These are phyloP conservation scores for Hycleus phaleratus DNA, from an alignment of 1,140 invertebrate genomes.

Conservation along the genomic window DNA sequence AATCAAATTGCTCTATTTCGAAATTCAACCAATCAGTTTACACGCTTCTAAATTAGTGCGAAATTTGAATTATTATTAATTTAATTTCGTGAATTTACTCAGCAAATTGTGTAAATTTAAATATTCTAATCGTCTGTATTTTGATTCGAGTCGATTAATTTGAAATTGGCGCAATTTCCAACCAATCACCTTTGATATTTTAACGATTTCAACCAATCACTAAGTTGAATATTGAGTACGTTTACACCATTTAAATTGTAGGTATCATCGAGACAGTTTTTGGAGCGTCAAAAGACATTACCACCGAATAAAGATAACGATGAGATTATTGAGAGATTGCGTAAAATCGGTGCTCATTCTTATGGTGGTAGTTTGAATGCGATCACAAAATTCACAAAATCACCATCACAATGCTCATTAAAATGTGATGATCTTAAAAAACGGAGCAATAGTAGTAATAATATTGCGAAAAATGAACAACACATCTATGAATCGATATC, in stretches of 20 bases:
- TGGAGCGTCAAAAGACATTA: conserved; percentile 21
- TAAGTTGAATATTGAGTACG: too few relatives aligned
- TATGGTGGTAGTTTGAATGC: conserved; percentile 18
- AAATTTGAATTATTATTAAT: too few relatives aligned
- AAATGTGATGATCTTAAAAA: not conserved
- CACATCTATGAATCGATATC: conserved; percentile 17
- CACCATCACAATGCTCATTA: not conserved
- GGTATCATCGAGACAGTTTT: not conserved
- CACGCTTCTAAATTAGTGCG: not conserved
- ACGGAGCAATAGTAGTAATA: not conserved
- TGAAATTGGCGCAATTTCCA: too few relatives aligned
- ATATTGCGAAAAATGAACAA: not conserved
- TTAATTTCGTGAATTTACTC: too few relatives aligned
- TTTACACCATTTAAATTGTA: too few relatives aligned
- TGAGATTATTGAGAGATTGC: conserved; percentile 26
- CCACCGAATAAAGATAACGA: conserved; percentile 5
- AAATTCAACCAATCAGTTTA: not conserved
- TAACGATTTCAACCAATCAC: too few relatives aligned
- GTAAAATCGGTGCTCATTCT: conserved; percentile 26
- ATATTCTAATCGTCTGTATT: too few relatives aligned
- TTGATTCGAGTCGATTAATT: too few relatives aligned
- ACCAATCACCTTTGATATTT: too few relatives aligned
- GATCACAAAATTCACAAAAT: not conserved
- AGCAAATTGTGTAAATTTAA: too few relatives aligned
- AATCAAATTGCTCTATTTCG: not conserved